Percentiles rank a stretch among this genome's conserved stretches.
Conservation (phyloP, 2,113 vertebrate genomes). For the Pimephales promelas region DNA sequence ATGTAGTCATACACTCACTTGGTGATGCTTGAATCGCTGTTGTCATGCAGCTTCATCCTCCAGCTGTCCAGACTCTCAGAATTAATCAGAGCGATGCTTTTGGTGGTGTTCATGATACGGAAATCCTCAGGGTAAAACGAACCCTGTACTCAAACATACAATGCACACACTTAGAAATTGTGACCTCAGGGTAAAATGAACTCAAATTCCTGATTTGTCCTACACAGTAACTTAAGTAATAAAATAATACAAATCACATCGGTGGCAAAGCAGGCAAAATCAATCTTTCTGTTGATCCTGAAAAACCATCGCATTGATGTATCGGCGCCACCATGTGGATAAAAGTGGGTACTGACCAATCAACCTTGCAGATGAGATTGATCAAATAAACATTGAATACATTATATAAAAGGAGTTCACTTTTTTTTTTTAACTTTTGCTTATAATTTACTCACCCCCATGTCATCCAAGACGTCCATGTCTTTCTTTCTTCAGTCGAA, state of each 20-base stretch:
- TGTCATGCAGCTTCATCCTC: conserved; percentile 90
- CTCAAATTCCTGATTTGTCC: background rate
- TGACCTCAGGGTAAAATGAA: conserved; percentile 6
- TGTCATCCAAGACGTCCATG: no score
- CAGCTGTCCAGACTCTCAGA: conserved; percentile 88
- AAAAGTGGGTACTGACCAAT: background rate
- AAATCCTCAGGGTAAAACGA: conserved; percentile 87
- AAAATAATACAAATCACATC: background rate
- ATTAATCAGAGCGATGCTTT: conserved; percentile 88
- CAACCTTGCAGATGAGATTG: no score
- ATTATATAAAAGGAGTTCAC: background rate
- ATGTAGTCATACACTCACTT: conserved; percentile 80
- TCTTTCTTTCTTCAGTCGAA: no score
- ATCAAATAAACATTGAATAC: background rate
- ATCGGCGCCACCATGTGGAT: conserved; percentile 60
- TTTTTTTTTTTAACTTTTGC: no score
- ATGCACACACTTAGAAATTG: conserved; percentile 7
- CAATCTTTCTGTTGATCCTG: background rate
- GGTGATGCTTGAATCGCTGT: conserved; percentile 83
- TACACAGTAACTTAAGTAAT: background rate
- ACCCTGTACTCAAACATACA: conserved; percentile 71
- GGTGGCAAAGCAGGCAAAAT: background rate
- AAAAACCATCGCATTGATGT: background rate
- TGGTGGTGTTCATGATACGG: conserved; percentile 83
- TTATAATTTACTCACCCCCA: no score